Conservation (phyloP, 2,888 invertebrate species). For the Callyntrura sp. region DNA sequence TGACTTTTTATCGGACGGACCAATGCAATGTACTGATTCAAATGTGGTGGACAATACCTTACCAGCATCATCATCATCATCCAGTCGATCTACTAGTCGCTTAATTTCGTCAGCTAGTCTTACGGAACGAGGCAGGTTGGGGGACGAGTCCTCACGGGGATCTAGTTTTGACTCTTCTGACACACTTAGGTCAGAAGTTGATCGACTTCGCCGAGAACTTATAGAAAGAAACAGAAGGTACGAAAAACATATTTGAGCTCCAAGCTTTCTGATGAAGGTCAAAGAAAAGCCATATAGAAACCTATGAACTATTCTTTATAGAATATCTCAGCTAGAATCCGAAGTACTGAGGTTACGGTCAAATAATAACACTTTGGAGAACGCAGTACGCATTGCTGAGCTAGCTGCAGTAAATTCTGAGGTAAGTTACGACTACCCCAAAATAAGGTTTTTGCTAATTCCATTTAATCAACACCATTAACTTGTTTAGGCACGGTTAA, state of each 20-base stretch:
- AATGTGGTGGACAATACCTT: slow-evolving; percentile 64
- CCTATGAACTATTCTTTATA: too few relatives aligned
- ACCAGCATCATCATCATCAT: slow-evolving; percentile 58
- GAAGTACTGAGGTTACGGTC: slow-evolving; percentile 77
- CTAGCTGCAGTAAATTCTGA: slow-evolving; percentile 73
- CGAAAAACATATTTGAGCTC: too few relatives aligned
- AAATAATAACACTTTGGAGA: slow-evolving; percentile 71
- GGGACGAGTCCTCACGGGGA: slow-evolving; percentile 71
- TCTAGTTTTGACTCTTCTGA: slow-evolving; percentile 78
- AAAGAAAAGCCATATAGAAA: too few relatives aligned
- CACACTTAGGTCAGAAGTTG: slow-evolving; percentile 74
- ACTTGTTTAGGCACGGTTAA: slow-evolving; percentile 87
- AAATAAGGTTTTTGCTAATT: too few relatives aligned
- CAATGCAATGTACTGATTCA: slow-evolving; percentile 86
- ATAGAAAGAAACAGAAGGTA: slow-evolving; percentile 81
- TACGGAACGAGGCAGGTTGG: slow-evolving; percentile 50
- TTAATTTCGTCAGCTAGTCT: slow-evolving; percentile 48
- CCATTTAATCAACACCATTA: too few relatives aligned
- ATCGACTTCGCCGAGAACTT: slow-evolving; percentile 80
- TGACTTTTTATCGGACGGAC: slow-evolving; percentile 91
- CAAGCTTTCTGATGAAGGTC: background rate
- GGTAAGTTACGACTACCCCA: too few relatives aligned
- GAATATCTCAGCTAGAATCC: slow-evolving; percentile 79
- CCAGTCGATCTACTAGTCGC: slow-evolving; percentile 66
- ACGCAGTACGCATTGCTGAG: slow-evolving; percentile 74